These are phyloP conservation scores for Willowsia nigromaculata DNA, from an alignment of 2,888 invertebrate genomes.

Conservation along the genomic window DNA sequence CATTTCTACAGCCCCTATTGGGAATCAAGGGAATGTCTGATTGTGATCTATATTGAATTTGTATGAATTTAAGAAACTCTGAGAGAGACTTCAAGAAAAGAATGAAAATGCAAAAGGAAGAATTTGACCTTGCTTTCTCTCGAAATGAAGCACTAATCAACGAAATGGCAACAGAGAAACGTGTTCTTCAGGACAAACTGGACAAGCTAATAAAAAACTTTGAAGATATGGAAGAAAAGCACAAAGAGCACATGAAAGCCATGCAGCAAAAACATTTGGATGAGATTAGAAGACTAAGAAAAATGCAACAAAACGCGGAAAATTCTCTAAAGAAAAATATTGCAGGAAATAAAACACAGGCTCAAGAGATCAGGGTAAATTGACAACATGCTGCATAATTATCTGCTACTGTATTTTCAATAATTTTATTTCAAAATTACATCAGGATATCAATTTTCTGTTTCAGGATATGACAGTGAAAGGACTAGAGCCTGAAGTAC, in stretches of 20 bases:
- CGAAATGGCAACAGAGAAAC: slow-evolving; percentile 85
- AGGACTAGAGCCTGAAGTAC: slow-evolving; percentile 91
- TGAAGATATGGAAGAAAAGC: slow-evolving; percentile 85
- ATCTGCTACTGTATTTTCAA: not conserved
- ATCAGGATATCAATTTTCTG: too few relatives aligned
- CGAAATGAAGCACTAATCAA: slow-evolving; percentile 88
- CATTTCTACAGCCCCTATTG: too few relatives aligned
- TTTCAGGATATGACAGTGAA: slow-evolving; percentile 84
- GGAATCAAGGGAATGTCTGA: not conserved
- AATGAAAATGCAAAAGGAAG: slow-evolving; percentile 84
- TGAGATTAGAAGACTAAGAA: slow-evolving; percentile 87
- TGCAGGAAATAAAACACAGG: slow-evolving; percentile 91
- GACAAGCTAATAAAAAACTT: slow-evolving; percentile 86
- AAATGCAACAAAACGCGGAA: slow-evolving; percentile 89
- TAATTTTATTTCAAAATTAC: not conserved
- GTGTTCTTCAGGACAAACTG: slow-evolving; percentile 87
- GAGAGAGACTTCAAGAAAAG: slow-evolving; percentile 81
- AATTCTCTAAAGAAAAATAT: slow-evolving; percentile 88
- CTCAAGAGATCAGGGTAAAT: slow-evolving; percentile 90
- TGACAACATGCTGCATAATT: not conserved
- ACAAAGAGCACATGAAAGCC: slow-evolving; percentile 85
- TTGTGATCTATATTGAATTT: too few relatives aligned
- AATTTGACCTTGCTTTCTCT: slow-evolving; percentile 87
- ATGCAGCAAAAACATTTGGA: slow-evolving; percentile 88
- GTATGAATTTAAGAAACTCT: slow-evolving; percentile 77